Evolutionary conservation across 2,888 invertebrate species (phyloP).

Genomic region (Tiliacea aurago): DNA sequence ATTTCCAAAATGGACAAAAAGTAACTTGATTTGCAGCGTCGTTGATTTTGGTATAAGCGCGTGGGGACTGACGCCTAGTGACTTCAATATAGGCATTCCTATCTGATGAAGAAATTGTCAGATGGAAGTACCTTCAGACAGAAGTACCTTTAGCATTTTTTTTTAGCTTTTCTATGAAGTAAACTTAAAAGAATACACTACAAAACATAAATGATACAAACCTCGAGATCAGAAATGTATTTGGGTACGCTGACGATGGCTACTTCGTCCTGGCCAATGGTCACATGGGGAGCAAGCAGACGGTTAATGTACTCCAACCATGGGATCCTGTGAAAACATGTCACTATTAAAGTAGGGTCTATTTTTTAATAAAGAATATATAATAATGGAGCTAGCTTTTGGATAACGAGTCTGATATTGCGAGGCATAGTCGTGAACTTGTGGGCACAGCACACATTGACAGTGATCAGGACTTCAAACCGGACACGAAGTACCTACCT

Average conservation of each 20-base stretch:
- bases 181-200: neutral
- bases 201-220: conserved; percentile 57
- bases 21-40: too few relatives aligned
- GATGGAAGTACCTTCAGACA: neutral
- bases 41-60: too few relatives aligned
- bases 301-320: conserved; percentile 96
- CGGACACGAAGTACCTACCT: neutral
- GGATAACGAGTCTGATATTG: neutral
- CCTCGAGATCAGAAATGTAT: conserved; percentile 94
- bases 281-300: conserved; percentile 92
- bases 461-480: neutral
- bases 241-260: conserved; percentile 96
- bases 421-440: neutral
- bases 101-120: too few relatives aligned
- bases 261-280: conserved; percentile 92
- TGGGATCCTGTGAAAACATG: conserved; percentile 88
- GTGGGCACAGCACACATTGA: neutral
- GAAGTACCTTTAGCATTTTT: neutral
- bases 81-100: too few relatives aligned
- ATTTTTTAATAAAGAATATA: neutral
- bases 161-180: neutral
- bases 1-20: too few relatives aligned
- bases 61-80: too few relatives aligned
- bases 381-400: neutral
- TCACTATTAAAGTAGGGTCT: neutral